Evolutionary conservation across 2,797 vertebrate species (phyloP), one percentile per base, ranked within the genome.

Genomic region (Fistularia commersonii): DNA sequence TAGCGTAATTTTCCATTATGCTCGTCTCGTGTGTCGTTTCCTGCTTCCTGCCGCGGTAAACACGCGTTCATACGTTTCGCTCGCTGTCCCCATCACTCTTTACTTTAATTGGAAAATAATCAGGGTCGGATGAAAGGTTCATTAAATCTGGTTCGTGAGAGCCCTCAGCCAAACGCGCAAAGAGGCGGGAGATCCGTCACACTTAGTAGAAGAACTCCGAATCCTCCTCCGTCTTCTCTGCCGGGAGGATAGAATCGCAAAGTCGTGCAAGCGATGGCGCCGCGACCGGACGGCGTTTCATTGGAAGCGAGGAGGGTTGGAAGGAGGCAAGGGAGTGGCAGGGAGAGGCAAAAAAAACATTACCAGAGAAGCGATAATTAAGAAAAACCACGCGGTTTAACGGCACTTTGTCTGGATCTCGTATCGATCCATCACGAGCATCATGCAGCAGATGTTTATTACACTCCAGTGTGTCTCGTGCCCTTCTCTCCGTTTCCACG

Each of bases 61-160:
- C 77, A 77, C 58, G 70, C 63, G 69, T 80, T 83, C 58, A 74
- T 71, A 64, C 85, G 70, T 67, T 67, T 50, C 55, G 60, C 61
- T 77, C 72, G 53, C 71, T 66, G 62, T 64, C 64, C 51, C 64
- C 67, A 81, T 83, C 79, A 74, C 50, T 86, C 80, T 75, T 55
- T 75, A 49, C 77, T 79, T 81, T 85, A 86, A 86, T 88, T 84
- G 81, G 61, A 82, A 84, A 82, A 84, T 83, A 85, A 84, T 86
- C 77, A 83, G 74, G 68, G 79, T 51, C 86, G 69, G 79, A 79
- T 78, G 72, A 85, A 77, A 69, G 76, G 70, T 81, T 88, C 82
- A 86, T 86, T 86, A 87, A 85, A 83, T 82, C 67, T 70, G 69
- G 76, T 83, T 70, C 76, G 75, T 71, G 70, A 78, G 61, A 82